phyloP scores from a whole-genome alignment of 2,888 invertebrate genomes.

The Carterocephalus palaemon region DNA sequence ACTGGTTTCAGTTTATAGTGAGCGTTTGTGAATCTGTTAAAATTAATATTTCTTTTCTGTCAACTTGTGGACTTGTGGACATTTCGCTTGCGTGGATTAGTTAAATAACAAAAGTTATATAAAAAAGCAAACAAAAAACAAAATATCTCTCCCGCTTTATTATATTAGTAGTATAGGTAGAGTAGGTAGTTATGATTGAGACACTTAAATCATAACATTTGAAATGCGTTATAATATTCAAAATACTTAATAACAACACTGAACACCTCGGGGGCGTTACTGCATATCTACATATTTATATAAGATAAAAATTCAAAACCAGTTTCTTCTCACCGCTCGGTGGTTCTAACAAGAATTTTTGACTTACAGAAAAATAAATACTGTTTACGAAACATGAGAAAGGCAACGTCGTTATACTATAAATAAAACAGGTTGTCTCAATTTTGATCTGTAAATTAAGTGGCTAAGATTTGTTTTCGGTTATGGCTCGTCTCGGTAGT shows the following conservation, averaged over 20 bases:
- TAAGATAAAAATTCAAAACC: conserved; percentile 67
- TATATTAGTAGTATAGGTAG: too few species aligned
- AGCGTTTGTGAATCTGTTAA: too few species aligned
- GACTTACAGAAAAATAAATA: conserved; percentile 75
- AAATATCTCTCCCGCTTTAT: too few species aligned
- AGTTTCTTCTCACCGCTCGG: conserved; percentile 62
- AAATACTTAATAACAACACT: conserved; percentile 54
- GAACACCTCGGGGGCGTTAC: conserved; percentile 66
- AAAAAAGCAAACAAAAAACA: too few species aligned
- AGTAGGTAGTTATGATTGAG: too few species aligned
- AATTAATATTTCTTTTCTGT: too few species aligned
- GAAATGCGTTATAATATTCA: not conserved
- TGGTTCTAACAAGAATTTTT: conserved; percentile 75
- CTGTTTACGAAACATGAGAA: conserved; percentile 72
- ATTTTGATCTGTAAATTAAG: conserved; percentile 51
- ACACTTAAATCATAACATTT: not conserved
- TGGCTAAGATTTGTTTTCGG: conserved; percentile 54
- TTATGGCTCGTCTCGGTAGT: conserved; percentile 42
- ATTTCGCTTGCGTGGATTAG: too few species aligned
- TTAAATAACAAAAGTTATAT: too few species aligned
- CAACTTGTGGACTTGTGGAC: too few species aligned
- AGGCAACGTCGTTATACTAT: conserved; percentile 58
- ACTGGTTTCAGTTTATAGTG: too few species aligned
- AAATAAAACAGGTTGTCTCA: conserved; percentile 41
- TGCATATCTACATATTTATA: conserved; percentile 65